phyloP scores from a whole-genome alignment of 2,113 vertebrate species.

The Gadus chalcogrammus region DNA sequence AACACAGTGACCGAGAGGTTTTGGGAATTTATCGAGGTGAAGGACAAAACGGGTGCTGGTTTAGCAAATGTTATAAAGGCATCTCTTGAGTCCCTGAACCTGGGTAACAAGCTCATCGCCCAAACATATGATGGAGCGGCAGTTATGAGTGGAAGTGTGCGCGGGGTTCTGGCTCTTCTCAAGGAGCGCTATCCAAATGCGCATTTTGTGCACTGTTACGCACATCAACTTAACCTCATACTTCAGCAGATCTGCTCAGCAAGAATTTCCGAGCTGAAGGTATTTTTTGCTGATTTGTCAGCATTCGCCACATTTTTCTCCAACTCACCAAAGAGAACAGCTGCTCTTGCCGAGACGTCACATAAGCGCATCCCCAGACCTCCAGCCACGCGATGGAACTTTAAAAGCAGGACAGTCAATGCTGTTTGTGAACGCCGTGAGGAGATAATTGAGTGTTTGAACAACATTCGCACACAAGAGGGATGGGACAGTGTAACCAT shows the following conservation, averaged over 20 bases:
- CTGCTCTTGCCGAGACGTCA: background rate
- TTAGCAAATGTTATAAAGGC: background rate
- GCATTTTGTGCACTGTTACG: too few species aligned
- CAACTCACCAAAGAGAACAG: too few species aligned
- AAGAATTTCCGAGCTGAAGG: background rate
- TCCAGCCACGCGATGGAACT: constrained; percentile 1
- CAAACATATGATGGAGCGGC: constrained; percentile 1
- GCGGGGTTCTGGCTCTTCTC: background rate
- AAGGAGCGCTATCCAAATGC: too few species aligned
- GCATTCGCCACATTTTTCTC: background rate
- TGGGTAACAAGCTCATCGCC: background rate
- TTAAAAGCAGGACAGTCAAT: constrained; percentile 3
- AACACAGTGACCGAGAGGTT: background rate
- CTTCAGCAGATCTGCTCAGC: constrained; percentile 2
- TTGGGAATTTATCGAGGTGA: background rate
- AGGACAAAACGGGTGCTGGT: background rate
- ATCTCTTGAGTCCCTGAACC: background rate
- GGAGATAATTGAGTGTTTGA: background rate
- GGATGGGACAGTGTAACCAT: background rate
- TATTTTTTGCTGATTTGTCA: background rate
- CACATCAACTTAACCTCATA: background rate
- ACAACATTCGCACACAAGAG: too few species aligned
- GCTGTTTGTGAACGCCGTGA: background rate
- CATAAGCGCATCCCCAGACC: background rate
- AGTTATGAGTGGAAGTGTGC: background rate